Conservation (phyloP, 2,113 vertebrate genomes). For the Cephalopterus ornatus region DNA sequence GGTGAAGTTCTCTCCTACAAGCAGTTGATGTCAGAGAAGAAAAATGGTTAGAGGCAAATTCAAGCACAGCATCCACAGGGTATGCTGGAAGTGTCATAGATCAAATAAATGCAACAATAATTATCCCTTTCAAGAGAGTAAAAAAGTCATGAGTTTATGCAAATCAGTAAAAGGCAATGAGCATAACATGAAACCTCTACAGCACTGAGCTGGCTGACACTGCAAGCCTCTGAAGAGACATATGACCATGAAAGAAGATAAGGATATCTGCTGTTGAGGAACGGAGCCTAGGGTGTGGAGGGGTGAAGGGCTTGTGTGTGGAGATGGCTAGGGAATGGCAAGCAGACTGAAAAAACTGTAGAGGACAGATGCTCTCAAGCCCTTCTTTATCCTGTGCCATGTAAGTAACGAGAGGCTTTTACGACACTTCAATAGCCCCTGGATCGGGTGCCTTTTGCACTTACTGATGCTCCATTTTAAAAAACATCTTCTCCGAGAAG, state of each 20-base stretch:
- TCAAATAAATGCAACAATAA: neutral
- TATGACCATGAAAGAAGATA: neutral
- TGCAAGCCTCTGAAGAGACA: neutral
- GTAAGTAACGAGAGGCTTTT: neutral
- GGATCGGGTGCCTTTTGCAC: neutral
- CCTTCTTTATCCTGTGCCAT: neutral
- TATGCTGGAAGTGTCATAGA: neutral
- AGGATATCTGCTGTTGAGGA: neutral
- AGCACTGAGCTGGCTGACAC: accelerated
- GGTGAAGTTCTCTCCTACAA: neutral
- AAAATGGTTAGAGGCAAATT: neutral
- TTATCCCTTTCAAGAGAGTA: neutral
- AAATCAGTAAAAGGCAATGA: neutral
- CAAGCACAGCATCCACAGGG: neutral
- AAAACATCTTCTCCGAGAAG: neutral
- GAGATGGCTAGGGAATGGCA: neutral
- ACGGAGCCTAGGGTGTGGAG: neutral
- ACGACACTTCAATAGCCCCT: neutral
- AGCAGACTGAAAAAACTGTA: neutral
- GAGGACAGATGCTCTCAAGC: neutral
- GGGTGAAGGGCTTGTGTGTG: neutral
- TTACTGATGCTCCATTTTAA: neutral
- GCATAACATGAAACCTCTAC: neutral
- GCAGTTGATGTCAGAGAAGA: neutral
- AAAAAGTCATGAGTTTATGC: neutral